These are phyloP conservation scores for Graptemys geographica DNA, from an alignment of 2,797 vertebrate genomes.

Conservation along the genomic window DNA sequence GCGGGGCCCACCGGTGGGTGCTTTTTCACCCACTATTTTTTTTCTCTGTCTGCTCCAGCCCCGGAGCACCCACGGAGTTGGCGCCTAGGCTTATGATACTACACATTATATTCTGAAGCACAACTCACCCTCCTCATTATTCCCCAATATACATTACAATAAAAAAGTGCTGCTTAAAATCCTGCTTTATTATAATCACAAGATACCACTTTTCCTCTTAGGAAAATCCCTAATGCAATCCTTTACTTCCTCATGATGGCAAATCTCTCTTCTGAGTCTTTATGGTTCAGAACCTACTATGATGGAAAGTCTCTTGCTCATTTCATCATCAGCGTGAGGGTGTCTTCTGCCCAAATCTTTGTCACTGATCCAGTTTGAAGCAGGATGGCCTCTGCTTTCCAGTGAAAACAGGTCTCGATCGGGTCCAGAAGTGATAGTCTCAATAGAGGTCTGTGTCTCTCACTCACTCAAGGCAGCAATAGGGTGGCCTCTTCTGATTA, in stretches of 20 bases:
- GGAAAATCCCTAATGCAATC: neutral
- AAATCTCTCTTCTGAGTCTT: neutral
- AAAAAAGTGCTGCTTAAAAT: neutral
- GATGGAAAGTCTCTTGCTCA: neutral
- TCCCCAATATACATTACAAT: neutral
- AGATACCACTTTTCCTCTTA: neutral
- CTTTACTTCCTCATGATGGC: neutral
- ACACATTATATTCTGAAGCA: neutral
- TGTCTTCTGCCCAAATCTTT: neutral
- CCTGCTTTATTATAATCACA: neutral
- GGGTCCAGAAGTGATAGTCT: neutral
- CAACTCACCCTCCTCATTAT: neutral
- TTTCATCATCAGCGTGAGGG: neutral
- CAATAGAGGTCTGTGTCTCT: neutral
- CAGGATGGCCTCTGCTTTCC: neutral
- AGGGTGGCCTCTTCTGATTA: neutral
- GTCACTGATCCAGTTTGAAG: neutral
- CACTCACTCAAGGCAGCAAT: neutral
- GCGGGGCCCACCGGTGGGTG: no score
- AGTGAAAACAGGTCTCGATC: neutral
- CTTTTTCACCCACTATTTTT: no score
- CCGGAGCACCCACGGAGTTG: no score
- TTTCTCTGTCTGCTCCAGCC: no score
- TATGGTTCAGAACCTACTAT: neutral
- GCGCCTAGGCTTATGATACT: no score